Base-by-base conservation (phyloP, 2,113 vertebrate genomes). In the Alexandromys fortis region DNA sequence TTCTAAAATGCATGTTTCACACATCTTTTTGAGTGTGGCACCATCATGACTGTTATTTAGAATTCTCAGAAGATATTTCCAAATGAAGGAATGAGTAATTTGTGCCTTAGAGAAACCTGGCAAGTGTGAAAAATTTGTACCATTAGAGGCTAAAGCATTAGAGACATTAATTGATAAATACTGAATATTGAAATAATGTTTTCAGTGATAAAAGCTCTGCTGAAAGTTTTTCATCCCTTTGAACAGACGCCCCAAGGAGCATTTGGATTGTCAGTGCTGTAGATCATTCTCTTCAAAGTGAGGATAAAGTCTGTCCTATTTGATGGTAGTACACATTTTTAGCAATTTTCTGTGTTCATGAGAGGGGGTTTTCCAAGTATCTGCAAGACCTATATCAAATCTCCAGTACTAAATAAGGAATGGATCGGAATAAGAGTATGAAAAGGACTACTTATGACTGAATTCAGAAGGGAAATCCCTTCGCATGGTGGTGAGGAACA, bases 131-230 rank as follows among this genome's bases (percentile, higher is more conserved):
- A 13, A 68, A 0, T 85, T 86, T 73, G 73, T 70, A 45, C 72
- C 91, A 73, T 91, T 86, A 82, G 77, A 92, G 58, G 35, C 90
- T 94, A 95, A 96, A 91, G 65, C 70, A 28, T 42, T 90, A 96
- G 88, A 13, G 78, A 58, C 11, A 63, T n/a, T 81, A 67, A 42
- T 42, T 72, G 35, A 61, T 38, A 30, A 49, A 67, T 72, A 79
- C 2, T 86, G 21, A 92, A 90, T 7, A 52, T 35, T 95, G n/a
- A 97, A 95, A 97, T 49, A 89, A 24, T 70, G 81, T 73, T 98
- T 92, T 63, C 98, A 91, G 58, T 87, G 90, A 96, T 95, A 95
- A 94, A 96, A 95, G 92, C 21, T 88, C 93, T 95, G 68, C 77
- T 86, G 90, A 78, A 95, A 92, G 92, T 38, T 42, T 90, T 96